Conservation (phyloP, 2,888 invertebrate genomes). For the Pandemis heparana region DNA sequence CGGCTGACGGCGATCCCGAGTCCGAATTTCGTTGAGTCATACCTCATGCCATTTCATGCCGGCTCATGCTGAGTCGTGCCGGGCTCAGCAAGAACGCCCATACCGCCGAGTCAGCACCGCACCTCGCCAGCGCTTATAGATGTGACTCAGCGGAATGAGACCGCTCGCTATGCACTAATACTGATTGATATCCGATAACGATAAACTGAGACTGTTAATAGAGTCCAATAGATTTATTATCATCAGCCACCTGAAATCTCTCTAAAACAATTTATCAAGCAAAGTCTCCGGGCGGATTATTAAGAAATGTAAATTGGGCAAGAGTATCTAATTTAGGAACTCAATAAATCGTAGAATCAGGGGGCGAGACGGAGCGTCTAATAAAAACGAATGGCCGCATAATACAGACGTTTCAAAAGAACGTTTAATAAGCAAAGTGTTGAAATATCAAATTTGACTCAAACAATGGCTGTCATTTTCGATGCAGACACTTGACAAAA, state of each 20-base stretch:
- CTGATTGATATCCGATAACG: conserved; percentile 73
- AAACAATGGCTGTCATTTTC: conserved; percentile 34
- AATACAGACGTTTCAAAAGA: conserved; percentile 47
- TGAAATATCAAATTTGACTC: conserved; percentile 38
- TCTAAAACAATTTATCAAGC: conserved; percentile 38
- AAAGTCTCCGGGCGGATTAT: conserved; percentile 23
- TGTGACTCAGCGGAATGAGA: conserved; percentile 68
- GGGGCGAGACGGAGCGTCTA: conserved; percentile 50
- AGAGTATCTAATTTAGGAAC: conserved; percentile 41
- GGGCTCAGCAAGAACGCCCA: conserved; percentile 60
- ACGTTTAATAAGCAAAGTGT: conserved; percentile 45
- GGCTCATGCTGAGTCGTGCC: conserved; percentile 72
- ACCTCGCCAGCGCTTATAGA: conserved; percentile 65
- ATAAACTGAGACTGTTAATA: conserved; percentile 50
- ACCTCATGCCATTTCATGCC: conserved; percentile 57
- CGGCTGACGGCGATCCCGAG: conserved; percentile 71
- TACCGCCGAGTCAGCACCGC: conserved; percentile 66
- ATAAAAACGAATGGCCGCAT: conserved; percentile 48
- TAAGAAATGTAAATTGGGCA: conserved; percentile 41
- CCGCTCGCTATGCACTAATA: conserved; percentile 65
- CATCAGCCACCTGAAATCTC: conserved; percentile 42
- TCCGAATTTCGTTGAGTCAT: conserved; percentile 71
- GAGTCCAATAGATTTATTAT: conserved; percentile 46
- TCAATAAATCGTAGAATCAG: conserved; percentile 52
- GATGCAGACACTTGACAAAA: conserved; percentile 35